Base-by-base conservation (phyloP, 2,113 vertebrate genomes). In the Onychorhynchus coronatus region DNA sequence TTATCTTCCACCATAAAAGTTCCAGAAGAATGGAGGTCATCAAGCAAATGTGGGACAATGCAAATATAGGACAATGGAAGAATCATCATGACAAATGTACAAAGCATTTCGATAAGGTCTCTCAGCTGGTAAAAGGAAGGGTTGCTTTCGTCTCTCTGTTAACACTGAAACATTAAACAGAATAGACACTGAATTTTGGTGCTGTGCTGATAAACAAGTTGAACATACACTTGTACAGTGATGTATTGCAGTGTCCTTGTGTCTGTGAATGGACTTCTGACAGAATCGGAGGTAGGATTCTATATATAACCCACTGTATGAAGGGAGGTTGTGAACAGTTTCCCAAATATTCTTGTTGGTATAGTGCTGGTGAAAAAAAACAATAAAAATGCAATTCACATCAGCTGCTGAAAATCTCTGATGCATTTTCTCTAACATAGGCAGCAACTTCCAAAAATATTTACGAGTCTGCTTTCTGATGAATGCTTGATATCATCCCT, bases 401-500 rank as follows among this genome's bases (percentile, higher is more conserved):
- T 84, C 73, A 82, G 65, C 82, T 89, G 70, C 85, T 87, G 86
- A 91, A 95, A 92, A 84, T 81, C 72, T 95, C 68, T 78, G 88
- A 86, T 94, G 59, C 37, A 23, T 92, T 95, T 96, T 94, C 47
- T 86, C 59, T 81, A 92, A 85, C 70, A 33, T 18, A 94, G 94
- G 89, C 84, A 89, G 74, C 89, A 93, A 81, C 92, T 92, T 96
- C 83, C 52, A 35, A 87, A 96, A 95, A 92, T 96, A 96, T 95
- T 95, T 95, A 93, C 76, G 73, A 93, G 75, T 68, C 79, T 91
- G 18, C 42, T 89, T 94, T 89, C 91, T 93, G 95, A 96, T 94
- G 88, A 92, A 93, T 92, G 91, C 96, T 96, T 93, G 92, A 92
- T 96, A 95, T 75, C 79, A 86, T 94, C 88, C 95, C 85, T 90